phyloP scores from a whole-genome alignment of 92 coral and sea anemone genomes.

The Micromussa lordhowensis region DNA sequence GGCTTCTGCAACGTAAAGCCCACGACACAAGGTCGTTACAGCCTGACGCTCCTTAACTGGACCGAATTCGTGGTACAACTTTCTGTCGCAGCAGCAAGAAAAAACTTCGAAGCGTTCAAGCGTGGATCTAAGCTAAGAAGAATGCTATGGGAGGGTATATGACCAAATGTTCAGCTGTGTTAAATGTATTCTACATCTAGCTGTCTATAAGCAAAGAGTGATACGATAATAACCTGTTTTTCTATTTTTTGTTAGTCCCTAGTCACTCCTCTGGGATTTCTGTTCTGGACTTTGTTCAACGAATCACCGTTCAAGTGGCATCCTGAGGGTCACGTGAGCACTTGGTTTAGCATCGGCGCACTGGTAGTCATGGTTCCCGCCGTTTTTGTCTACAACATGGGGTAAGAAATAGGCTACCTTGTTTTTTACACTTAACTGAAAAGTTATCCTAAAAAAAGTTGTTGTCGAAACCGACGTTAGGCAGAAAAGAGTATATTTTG shows the following conservation, averaged over 20 bases:
- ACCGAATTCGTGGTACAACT: too few species aligned
- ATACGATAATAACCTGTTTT: background rate
- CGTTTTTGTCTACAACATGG: conserved; percentile 82
- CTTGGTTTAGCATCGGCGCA: conserved; percentile 88
- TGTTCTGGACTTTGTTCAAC: conserved; percentile 92
- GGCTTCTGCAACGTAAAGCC: too few species aligned
- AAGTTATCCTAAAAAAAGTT: too few species aligned
- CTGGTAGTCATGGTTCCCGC: conserved; percentile 93
- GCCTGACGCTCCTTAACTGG: too few species aligned
- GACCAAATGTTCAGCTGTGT: too few species aligned
- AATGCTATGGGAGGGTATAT: too few species aligned
- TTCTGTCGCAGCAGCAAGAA: too few species aligned
- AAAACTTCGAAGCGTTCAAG: background rate
- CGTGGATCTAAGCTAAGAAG: background rate
- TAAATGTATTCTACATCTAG: too few species aligned
- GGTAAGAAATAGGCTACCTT: conserved; percentile 47
- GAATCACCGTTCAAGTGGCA: conserved; percentile 83
- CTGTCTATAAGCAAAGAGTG: too few species aligned
- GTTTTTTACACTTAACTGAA: too few species aligned
- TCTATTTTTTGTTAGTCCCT: conserved; percentile 54
- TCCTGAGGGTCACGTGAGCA: conserved; percentile 69
- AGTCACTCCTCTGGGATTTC: conserved; percentile 91
- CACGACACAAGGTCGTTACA: too few species aligned
- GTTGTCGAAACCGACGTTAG: background rate
- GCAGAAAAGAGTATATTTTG: background rate